Base-by-base conservation (phyloP, 2,888 invertebrate genomes). In the Anoplius nigerrimus region DNA sequence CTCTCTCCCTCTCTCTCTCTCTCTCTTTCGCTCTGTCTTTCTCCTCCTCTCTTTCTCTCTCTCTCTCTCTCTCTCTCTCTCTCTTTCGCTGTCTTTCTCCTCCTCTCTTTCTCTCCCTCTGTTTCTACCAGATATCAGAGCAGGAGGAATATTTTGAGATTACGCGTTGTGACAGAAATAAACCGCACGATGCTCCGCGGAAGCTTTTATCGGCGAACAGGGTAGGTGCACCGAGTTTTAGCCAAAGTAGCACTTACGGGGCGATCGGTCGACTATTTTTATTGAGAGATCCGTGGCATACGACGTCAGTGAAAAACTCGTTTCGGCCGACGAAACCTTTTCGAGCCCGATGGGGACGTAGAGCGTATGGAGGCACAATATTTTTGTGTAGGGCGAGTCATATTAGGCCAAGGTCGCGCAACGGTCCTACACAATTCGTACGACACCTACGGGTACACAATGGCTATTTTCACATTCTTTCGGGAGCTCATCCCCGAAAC, bases 351-450 rank as follows among this genome's bases (percentile, higher is more conserved):
- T 55, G 15, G 8, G 42, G 52, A n/a, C 16, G 51, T 51, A 67
- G 55, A 66, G 34, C 21, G n/a, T 64, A 62, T 24, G 48, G 53
- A 18, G 51, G 57, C 62, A 45, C 54, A 54, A 58, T 20, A 16
- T 21, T 62, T 52, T 62, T 43, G 24, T 46, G 67, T 45, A 24
- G 24, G 51, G 51, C 52, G 42, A 57, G 57, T 68, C 59, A 51
- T 70, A 79, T 74, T 76, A 67, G 76, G 76, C 76, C 81, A 82
- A 82, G 78, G 81, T 79, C 78, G 63, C 54, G 54, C 5, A 54
- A 60, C 46, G 51, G 18, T 53, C 16, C 34, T 21, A 53, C 70
- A 69, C 69, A 72, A 69, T 75, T 68, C 71, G n/a, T n/a, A n/a
- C n/a, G n/a, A n/a, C n/a, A n/a, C n/a, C n/a, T n/a, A n/a, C n/a